Evolutionary conservation across 1,140 invertebrate species (phyloP), one percentile per base, ranked within the genome.

Genomic region (Pachypeltis micranthus): DNA sequence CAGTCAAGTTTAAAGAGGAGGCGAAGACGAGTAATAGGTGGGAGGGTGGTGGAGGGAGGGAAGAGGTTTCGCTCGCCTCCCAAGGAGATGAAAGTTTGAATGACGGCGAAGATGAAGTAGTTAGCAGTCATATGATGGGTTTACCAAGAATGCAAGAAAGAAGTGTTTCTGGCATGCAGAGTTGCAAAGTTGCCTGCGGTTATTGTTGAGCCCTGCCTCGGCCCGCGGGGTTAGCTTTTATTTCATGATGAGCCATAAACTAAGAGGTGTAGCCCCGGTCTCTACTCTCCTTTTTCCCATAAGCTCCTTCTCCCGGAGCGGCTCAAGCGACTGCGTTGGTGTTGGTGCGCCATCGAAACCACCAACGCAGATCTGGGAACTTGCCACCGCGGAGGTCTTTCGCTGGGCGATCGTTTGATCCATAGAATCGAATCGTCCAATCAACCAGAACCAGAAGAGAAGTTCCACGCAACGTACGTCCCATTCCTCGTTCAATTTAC

Each of bases 201-300:
- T 51, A 51, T 51, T 51, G 47, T 51, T 51, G 47, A 21, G n/a
- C n/a, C n/a, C n/a, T n/a, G n/a, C n/a, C 47, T 51, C 47, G 7
- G 7, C 47, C 47, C 12, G 10, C 4, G 19, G 31, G 16, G 47
- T 7, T 51, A 4, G 19, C 12, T 10, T 51, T 51, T 51, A 51
- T 51, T 51, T 51, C 47, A 51, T 51, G 47, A 51, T 51, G 47
- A 51, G 47, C 47, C 47, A 51, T 51, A 51, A 51, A 51, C 12
- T 51, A 14, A 10, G n/a, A n/a, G 47, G 47, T 51, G 47, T 51
- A 51, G 47, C 19, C 47, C 47, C 34, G 7, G 34, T 51, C n/a
- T n/a, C n/a, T n/a, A n/a, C n/a, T n/a, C n/a, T n/a, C n/a, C n/a
- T n/a, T n/a, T n/a, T n/a, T n/a, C n/a, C n/a, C n/a, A n/a, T n/a